A percentile compares a stretch with the other conserved stretches of the same genome.
Evolutionary conservation across 2,113 vertebrate species (phyloP).

Genomic region (Genyomyrus donnyi): DNA sequence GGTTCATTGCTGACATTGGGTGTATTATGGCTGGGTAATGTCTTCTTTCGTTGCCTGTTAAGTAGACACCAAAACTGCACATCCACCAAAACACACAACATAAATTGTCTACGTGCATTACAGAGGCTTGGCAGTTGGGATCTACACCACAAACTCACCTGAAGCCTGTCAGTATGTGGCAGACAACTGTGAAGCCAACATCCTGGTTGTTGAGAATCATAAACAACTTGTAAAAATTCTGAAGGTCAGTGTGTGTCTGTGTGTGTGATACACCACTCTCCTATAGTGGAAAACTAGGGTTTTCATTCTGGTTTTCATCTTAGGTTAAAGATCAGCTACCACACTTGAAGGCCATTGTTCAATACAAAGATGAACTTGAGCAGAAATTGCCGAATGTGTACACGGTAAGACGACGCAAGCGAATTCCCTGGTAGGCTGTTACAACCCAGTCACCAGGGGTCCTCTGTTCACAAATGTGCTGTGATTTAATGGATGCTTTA

Average conservation of each 20-base stretch:
- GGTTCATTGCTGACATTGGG: constrained; percentile 67
- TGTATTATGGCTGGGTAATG: constrained; percentile 70
- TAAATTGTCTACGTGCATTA: constrained; percentile 17
- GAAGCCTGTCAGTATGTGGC: constrained; percentile 65
- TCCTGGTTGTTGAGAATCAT: constrained; percentile 65
- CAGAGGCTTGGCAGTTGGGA: constrained; percentile 62
- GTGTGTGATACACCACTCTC: not conserved
- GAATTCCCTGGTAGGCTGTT: not conserved
- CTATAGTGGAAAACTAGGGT: not conserved
- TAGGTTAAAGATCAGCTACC: constrained; percentile 64
- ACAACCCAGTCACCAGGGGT: not conserved
- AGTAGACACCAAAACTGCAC: not conserved
- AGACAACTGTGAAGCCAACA: constrained; percentile 54
- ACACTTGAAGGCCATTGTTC: constrained; percentile 67
- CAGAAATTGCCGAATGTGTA: constrained; percentile 54
- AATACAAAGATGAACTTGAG: constrained; percentile 63
- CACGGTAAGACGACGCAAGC: constrained; percentile 45
- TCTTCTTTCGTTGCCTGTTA: not conserved
- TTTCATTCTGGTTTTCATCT: not conserved
- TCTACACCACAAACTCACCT: constrained; percentile 65
- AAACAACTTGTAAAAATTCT: constrained; percentile 67
- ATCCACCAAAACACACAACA: not conserved
- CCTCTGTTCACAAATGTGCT: not conserved
- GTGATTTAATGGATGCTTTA: not conserved
- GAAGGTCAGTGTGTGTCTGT: constrained; percentile 42